phyloP scores from a whole-genome alignment of 2,888 invertebrate species.

The Mamestra brassicae region DNA sequence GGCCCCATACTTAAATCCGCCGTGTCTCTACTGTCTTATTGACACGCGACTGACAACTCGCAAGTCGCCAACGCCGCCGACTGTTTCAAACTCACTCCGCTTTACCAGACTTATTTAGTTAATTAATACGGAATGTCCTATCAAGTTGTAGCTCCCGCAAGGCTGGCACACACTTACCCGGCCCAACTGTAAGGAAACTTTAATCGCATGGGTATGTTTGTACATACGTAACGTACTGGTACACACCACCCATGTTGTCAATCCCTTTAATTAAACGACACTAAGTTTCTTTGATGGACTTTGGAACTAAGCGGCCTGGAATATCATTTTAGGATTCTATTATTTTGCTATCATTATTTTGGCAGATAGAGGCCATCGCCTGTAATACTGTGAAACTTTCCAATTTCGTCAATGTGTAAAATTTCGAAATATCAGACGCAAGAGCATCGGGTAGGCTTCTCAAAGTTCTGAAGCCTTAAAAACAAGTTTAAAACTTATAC shows the following conservation, averaged over 20 bases:
- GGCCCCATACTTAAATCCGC: conserved; percentile 88
- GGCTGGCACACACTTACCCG: conserved; percentile 82
- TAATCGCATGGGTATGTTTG: conserved; percentile 82
- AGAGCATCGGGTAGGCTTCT: conserved; percentile 79
- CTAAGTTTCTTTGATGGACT: conserved; percentile 76
- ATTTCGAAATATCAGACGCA: conserved; percentile 74
- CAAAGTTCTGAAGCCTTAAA: conserved; percentile 82
- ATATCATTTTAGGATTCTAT: conserved; percentile 63
- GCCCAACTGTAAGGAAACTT: conserved; percentile 84
- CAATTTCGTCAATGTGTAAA: conserved; percentile 54
- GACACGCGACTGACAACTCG: conserved; percentile 90
- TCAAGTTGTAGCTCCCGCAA: conserved; percentile 87
- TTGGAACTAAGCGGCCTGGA: conserved; percentile 63
- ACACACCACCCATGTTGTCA: conserved; percentile 70
- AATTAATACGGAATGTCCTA: conserved; percentile 91
- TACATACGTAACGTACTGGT: conserved; percentile 67
- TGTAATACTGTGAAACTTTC: conserved; percentile 10
- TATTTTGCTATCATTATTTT: conserved; percentile 42
- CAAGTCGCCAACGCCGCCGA: conserved; percentile 84
- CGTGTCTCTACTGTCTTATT: conserved; percentile 90
- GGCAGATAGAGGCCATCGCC: conserved; percentile 7
- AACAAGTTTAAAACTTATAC: conserved; percentile 76
- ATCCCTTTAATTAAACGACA: conserved; percentile 82
- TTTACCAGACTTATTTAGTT: conserved; percentile 90
- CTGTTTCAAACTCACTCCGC: conserved; percentile 84